These are phyloP conservation scores for Mobula hypostoma DNA, from an alignment of 2,113 vertebrate species.

Conservation along the genomic window DNA sequence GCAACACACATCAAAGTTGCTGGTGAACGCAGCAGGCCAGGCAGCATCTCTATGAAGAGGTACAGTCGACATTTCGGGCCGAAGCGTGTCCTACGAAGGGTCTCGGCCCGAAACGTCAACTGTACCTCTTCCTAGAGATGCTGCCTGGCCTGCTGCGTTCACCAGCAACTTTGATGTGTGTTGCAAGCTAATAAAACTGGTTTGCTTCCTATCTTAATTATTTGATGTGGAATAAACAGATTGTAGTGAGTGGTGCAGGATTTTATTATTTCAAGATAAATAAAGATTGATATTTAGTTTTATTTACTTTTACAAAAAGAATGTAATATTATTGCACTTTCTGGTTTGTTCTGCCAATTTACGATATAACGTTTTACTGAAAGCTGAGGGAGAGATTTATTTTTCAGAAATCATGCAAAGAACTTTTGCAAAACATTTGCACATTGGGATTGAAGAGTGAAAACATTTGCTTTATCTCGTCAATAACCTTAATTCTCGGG, in stretches of 20 bases:
- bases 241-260: not conserved
- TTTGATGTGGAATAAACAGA: not conserved
- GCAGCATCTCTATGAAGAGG: no score
- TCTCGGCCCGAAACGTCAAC: no score
- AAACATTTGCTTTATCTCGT: not conserved
- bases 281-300: not conserved
- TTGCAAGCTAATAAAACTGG: not conserved
- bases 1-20: no score
- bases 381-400: not conserved
- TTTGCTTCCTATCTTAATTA: not conserved
- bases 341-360: no score
- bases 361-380: not conserved
- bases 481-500: constrained; percentile 62
- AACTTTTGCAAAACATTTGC: no score
- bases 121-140: no score
- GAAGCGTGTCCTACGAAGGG: no score
- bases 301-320: not conserved
- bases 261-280: not conserved
- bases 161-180: no score
- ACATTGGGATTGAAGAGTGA: not conserved
- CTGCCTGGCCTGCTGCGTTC: no score
- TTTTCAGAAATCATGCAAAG: not conserved
- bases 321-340: not conserved
- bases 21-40: no score
- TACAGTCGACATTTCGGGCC: no score